These are phyloP conservation scores for Petrocephalus schoutedeni DNA, from an alignment of 2,797 vertebrate genomes.

Conservation along the genomic window DNA sequence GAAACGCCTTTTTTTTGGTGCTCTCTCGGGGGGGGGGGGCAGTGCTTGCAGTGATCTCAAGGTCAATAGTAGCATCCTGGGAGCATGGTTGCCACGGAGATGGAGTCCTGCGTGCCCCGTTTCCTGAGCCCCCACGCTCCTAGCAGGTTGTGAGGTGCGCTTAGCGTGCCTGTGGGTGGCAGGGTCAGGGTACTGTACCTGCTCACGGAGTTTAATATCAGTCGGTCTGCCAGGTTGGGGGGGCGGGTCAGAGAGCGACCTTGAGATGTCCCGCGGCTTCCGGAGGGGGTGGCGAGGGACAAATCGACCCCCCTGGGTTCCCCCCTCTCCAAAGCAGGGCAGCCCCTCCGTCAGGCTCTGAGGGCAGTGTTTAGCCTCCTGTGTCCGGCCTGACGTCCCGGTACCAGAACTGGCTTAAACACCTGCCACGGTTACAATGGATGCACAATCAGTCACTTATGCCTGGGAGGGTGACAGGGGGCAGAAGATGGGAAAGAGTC, in stretches of 20 bases:
- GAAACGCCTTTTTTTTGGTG: not conserved
- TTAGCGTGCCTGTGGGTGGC: not conserved
- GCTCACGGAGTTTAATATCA: not conserved
- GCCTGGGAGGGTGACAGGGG: not conserved
- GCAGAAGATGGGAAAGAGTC: not conserved
- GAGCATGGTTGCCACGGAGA: not conserved
- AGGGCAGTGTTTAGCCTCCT: not conserved
- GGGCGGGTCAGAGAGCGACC: not conserved
- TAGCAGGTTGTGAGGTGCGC: not conserved
- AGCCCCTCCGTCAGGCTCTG: not conserved
- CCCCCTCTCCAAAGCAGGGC: not conserved
- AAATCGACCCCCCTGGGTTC: not conserved
- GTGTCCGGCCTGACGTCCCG: not conserved
- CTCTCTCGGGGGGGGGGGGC: not conserved
- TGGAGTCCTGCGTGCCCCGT: not conserved
- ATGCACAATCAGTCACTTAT: not conserved
- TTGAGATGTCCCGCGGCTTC: too few species aligned
- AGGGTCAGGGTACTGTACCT: not conserved
- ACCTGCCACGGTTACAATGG: not conserved
- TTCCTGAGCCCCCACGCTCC: not conserved
- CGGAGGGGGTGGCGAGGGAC: too few species aligned
- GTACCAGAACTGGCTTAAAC: not conserved
- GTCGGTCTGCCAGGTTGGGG: not conserved
- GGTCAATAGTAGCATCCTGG: not conserved
- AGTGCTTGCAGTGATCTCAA: not conserved